These are phyloP conservation scores for Lytechinus pictus DNA, from an alignment of 35 echinoderm and acorn worm genomes.

Conservation along the genomic window DNA sequence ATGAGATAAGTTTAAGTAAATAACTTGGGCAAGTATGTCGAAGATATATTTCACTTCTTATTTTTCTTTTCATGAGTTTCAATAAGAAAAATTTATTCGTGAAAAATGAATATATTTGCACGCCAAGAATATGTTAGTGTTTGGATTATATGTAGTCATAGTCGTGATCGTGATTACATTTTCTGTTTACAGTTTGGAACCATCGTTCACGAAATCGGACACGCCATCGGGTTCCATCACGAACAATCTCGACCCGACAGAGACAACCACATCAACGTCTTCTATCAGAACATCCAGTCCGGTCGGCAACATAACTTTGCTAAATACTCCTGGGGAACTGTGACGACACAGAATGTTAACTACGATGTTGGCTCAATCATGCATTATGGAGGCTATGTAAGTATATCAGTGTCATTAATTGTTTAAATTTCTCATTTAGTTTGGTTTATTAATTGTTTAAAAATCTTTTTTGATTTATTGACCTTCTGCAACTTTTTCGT, in stretches of 20 bases:
- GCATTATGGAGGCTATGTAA: constrained; percentile 80
- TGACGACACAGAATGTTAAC: constrained; percentile 59
- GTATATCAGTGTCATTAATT: background rate
- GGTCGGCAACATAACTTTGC: constrained; percentile 51
- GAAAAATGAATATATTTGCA: background rate
- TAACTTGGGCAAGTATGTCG: no score
- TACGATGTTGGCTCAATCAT: constrained; percentile 83
- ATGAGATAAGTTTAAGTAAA: no score
- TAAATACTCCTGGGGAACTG: constrained; percentile 21
- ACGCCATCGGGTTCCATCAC: constrained; percentile 78
- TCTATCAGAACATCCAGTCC: constrained; percentile 57
- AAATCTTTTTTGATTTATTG: no score
- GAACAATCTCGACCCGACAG: constrained; percentile 90
- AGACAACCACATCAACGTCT: constrained; percentile 68
- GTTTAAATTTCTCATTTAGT: no score
- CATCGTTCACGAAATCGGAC: constrained; percentile 83
- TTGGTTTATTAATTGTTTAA: no score
- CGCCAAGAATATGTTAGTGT: background rate
- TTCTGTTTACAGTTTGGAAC: constrained; percentile 37
- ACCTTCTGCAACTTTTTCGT: no score
- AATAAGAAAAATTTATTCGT: background rate
- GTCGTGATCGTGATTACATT: background rate
- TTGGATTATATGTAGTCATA: background rate
- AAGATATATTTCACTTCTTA: no score
- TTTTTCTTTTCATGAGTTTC: no score